Evolutionary conservation across 2,797 vertebrate species (phyloP), one percentile per base, ranked within the genome.

Genomic region (Enteromius trimaculatus): DNA sequence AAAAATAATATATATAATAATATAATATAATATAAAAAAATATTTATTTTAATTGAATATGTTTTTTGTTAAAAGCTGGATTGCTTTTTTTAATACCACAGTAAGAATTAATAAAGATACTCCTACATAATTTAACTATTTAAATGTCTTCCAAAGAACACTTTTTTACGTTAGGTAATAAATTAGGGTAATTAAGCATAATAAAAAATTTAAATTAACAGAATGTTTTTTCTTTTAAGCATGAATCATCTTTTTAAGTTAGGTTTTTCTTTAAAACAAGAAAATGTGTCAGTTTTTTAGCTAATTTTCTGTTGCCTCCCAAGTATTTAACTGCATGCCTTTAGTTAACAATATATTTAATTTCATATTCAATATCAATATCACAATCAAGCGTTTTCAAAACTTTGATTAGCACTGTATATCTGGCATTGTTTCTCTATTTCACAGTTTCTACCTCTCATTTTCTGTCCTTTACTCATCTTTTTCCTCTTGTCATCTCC

Each of bases 401-500:
- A 39, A 23, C 44, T 42, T 66, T 26, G 11, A 23, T 14, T 49
- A 21, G 5, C 23, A n/a, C 55, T 47, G 26, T 64, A 47, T 21
- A 17, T 51, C n/a, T 68, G 4, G 29, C 21, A 23, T 39, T 68
- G 10, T 58, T 21, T 60, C 11, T 6, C 6, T 47, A 4, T 58
- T 34, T 60, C 21, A 16, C 6, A 49, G 26, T 47, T 47, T 19
- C 31, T 23, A 14, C 31, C 14, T 44, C 21, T 76, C 26, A 42
- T 3, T 31, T 58, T 23, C 1, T 17, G 11, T 44, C 19, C 44
- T 29, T 44, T 29, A 65, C 23, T 62, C 11, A 2, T n/a, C 47
- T 44, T n/a, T 26, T 75, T 62, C 13, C 77, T 86, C 29, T 60
- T 51, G 9, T n/a, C 81, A 87, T 87, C 78, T 86, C 88, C 86